Base-by-base conservation (phyloP, 2,888 invertebrate species). In the Rotaria magnacalcarata region DNA sequence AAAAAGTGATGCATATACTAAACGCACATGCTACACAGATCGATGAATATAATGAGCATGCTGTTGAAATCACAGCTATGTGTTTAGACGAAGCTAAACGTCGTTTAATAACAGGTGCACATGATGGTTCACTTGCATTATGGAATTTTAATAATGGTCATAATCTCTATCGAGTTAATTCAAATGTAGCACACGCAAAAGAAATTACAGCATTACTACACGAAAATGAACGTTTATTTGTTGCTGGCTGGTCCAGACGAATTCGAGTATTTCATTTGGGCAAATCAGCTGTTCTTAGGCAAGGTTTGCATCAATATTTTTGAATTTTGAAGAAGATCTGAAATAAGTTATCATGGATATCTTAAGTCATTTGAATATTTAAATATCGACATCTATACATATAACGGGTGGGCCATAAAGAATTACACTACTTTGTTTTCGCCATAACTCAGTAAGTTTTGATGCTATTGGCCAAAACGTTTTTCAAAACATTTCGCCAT, bases 121-220 rank as follows among this genome's bases (percentile, higher is more conserved):
- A 94, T 85, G 94, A 95, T 90, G 95, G 95, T 21, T 93, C 94
- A 0, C 91, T 95, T 14, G 94, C 94, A 92, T 92, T 95, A 56
- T 96, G 96, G 96, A 94, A 95, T 90, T 95, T 95, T 89, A 95
- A 94, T 89, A 94, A 94, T 47, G 95, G 95, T 0, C 54, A 52
- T 54, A 84, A 84, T 84, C 34, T 84, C 11, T 52, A 84, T 54
- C 84, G 84, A 1, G 27, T 84, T 24, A 93, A 93, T 88, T 91
- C 92, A 87, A 47, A 43, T 47, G 47, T 47, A 47, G 24, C n/a
- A 24, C n/a, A 80, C n/a, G 93, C 93, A 89, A 93, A 93, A 90
- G 92, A 92, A 88, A 91, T 93, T 84, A 92, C 93, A 4, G 91
- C 92, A 14, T 90, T 93, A 2, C 90, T 92, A 43, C 93, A 93